Conservation (phyloP, 1,140 invertebrate genomes). For the Prorops nasuta region DNA sequence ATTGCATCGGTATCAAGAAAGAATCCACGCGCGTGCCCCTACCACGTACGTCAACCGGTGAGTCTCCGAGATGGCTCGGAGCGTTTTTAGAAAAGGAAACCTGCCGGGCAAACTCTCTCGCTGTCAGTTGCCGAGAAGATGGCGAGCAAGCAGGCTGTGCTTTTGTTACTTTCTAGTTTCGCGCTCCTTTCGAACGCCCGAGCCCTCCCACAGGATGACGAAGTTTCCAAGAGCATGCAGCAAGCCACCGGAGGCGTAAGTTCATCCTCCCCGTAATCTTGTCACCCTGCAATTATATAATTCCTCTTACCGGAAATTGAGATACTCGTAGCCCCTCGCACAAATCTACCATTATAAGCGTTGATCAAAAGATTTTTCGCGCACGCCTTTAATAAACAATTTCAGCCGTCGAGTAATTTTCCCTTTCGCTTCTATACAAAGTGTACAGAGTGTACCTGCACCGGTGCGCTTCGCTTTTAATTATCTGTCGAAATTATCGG, state of each 20-base stretch:
- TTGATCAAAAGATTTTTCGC: too few species aligned
- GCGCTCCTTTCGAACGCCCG: constrained; percentile 9
- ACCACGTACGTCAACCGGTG: constrained; percentile 13
- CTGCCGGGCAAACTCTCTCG: background rate
- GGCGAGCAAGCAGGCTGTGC: constrained; percentile 32
- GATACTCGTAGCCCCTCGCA: too few species aligned
- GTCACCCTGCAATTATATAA: too few species aligned
- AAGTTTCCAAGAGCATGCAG: background rate
- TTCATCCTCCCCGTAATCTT: constrained; percentile 2
- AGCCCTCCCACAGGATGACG: constrained; percentile 11
- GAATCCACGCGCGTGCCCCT: constrained; percentile 16
- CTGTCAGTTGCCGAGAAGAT: constrained; percentile 41
- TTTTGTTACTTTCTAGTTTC: constrained; percentile 21
- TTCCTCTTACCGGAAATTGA: too few species aligned
- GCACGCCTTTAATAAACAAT: too few species aligned
- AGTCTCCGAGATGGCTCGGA: constrained; percentile 16
- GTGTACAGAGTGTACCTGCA: too few species aligned
- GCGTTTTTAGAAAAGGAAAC: constrained; percentile 17
- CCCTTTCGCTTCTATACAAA: too few species aligned
- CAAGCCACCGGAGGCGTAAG: constrained; percentile 24
- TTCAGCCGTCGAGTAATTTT: too few species aligned
- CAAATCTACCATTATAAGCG: too few species aligned
- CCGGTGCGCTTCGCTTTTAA: too few species aligned
- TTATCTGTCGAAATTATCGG: too few species aligned
- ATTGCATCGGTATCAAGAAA: background rate